phyloP scores from a whole-genome alignment of 2,113 vertebrate species.

The Thomomys bottae region DNA sequence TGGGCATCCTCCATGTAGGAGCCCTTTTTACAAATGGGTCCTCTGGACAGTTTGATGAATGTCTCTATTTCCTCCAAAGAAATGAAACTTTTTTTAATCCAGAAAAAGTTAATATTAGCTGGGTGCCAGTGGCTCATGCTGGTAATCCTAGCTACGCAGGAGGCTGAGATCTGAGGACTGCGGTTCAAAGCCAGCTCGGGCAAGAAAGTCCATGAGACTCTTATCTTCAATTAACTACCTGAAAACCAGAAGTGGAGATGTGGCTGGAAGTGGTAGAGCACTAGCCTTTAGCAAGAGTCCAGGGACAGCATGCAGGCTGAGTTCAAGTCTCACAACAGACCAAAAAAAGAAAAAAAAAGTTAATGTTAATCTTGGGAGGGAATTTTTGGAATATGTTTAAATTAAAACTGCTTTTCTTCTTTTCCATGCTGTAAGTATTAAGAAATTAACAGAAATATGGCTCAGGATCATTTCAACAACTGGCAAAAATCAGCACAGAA shows the following conservation, averaged over 20 bases:
- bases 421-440: neutral
- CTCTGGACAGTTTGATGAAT: neutral
- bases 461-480: neutral
- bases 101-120: neutral
- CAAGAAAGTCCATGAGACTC: no score
- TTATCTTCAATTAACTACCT: no score
- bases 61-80: neutral
- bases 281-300: no score
- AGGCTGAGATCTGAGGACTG: no score
- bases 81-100: neutral
- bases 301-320: no score
- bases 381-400: neutral
- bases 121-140: neutral
- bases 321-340: no score
- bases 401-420: slow-evolving; percentile 6
- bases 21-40: neutral
- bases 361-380: neutral
- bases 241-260: no score
- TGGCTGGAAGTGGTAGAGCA: no score
- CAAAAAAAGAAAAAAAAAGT: neutral
- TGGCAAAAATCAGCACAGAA: slow-evolving; percentile 12
- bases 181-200: no score
- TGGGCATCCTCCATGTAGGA: neutral
- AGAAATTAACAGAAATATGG: slow-evolving; percentile 14
- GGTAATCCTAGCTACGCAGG: no score